Evolutionary conservation across 2,113 vertebrate species (phyloP).

Genomic region (Rhynchomys soricoides): DNA sequence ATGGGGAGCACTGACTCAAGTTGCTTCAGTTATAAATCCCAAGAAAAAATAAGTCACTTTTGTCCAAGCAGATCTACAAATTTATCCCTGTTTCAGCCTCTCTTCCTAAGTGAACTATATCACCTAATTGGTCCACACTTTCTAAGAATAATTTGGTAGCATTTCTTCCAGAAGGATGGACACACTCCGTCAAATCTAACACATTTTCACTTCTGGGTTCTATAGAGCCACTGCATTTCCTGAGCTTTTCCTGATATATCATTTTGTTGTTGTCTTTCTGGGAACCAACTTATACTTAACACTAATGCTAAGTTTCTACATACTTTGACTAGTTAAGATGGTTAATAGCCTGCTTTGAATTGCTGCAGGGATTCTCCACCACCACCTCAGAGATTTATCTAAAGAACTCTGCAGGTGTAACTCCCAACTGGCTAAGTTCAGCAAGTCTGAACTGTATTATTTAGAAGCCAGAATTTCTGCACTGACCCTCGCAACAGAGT

Average conservation of each 20-base stretch:
- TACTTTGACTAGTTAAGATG: not conserved
- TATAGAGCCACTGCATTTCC: not conserved
- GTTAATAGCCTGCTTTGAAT: not conserved
- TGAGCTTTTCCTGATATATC: not conserved
- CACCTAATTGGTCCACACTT: rapidly evolving
- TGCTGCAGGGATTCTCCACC: not conserved
- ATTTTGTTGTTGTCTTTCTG: not conserved
- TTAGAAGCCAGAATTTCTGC: not conserved
- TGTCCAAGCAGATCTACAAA: not conserved
- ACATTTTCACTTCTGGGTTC: not conserved
- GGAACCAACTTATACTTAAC: not conserved
- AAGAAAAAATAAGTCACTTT: not conserved
- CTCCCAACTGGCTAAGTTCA: not conserved
- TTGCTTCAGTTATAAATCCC: not conserved
- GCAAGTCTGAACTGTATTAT: not conserved
- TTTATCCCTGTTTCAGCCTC: not conserved
- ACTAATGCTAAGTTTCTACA: not conserved
- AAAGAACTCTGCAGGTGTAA: not conserved
- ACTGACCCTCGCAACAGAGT: not conserved
- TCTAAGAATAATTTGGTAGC: not conserved
- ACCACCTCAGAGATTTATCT: not conserved
- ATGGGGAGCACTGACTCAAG: not conserved
- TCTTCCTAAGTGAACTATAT: not conserved
- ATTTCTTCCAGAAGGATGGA: not conserved
- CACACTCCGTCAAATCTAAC: not conserved